Conservation (phyloP, 1,140 invertebrate genomes). For the Panulirus ornatus region DNA sequence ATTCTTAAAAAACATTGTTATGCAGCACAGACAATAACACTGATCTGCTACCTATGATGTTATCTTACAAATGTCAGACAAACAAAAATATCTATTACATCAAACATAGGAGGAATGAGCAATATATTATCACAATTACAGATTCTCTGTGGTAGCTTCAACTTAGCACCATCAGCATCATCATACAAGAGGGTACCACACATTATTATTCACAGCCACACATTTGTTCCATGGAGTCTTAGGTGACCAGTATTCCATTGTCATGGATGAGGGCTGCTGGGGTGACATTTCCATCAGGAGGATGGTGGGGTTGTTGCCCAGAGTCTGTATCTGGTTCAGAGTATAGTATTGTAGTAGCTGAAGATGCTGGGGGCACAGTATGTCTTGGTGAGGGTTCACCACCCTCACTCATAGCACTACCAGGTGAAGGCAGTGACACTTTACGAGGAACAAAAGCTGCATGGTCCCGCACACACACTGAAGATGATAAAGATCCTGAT, state of each 20-base stretch:
- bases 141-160: slow-evolving; percentile 57
- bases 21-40: background rate
- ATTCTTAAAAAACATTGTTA: background rate
- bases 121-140: slow-evolving; percentile 70
- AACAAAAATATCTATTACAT: slow-evolving; percentile 22
- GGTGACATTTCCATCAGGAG: slow-evolving; percentile 32
- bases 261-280: slow-evolving; percentile 13
- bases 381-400: slow-evolving; percentile 66
- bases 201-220: slow-evolving; percentile 46
- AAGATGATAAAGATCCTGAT: slow-evolving; percentile 60
- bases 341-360: slow-evolving; percentile 63
- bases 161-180: slow-evolving; percentile 56
- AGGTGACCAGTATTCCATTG: slow-evolving; percentile 50
- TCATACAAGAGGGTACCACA: slow-evolving; percentile 38
- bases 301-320: slow-evolving; percentile 44
- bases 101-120: slow-evolving; percentile 63
- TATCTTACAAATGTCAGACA: slow-evolving; percentile 17
- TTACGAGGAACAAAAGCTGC: slow-evolving; percentile 59
- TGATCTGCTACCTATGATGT: background rate
- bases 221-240: slow-evolving; percentile 39
- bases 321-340: slow-evolving; percentile 67
- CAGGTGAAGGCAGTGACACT: slow-evolving; percentile 62
- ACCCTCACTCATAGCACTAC: slow-evolving; percentile 59
- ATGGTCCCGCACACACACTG: slow-evolving; percentile 47
- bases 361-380: slow-evolving; percentile 64